These are phyloP conservation scores for Corythoichthys haematopterus DNA, from an alignment of 2,113 vertebrate genomes.

Conservation along the genomic window DNA sequence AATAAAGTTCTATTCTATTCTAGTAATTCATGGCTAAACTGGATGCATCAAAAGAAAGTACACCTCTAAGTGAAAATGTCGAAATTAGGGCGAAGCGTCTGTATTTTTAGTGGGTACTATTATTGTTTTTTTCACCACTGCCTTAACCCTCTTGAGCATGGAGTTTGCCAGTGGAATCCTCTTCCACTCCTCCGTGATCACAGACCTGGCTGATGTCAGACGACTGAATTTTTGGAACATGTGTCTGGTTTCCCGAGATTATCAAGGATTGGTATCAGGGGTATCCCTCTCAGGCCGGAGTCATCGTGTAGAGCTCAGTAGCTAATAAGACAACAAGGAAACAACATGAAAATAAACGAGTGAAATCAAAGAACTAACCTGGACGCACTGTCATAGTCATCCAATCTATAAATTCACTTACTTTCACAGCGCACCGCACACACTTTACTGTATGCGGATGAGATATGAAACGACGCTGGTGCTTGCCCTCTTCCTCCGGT, in stretches of 20 bases:
- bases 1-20: no score
- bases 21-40: no score
- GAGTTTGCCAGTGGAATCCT: neutral
- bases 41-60: neutral
- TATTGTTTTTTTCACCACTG: neutral
- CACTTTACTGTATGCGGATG: constrained; percentile 50
- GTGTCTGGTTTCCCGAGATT: neutral
- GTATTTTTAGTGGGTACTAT: neutral
- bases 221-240: no score
- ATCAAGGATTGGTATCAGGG: neutral
- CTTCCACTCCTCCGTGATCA: no score
- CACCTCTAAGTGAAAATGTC: neutral
- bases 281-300: neutral
- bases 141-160: neutral
- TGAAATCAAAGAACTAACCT: neutral
- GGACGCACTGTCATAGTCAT: neutral
- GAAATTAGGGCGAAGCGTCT: neutral
- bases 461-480: constrained; percentile 68
- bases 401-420: constrained; percentile 15
- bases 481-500: constrained; percentile 68
- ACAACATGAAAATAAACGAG: neutral
- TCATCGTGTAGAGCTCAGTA: neutral
- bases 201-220: no score
- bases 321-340: neutral
- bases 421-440: constrained; percentile 44